Evolutionary conservation across 1,140 invertebrate species (phyloP).

Genomic region (Brachionus rubens): DNA sequence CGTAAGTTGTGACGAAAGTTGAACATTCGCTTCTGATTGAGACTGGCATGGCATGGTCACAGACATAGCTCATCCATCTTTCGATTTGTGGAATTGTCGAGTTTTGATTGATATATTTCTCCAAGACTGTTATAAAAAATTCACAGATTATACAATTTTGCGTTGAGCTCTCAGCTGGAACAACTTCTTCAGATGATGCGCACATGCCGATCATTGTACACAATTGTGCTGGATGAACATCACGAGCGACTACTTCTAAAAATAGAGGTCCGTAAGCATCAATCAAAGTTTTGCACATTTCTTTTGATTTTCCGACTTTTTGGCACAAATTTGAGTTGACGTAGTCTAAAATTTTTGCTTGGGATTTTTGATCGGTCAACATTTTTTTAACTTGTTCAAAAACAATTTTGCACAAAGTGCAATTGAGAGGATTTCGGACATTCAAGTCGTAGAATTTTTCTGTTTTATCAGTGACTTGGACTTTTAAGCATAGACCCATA

Average conservation of each 20-base stretch:
- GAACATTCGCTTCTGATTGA: conserved; percentile 18
- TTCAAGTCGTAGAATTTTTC: conserved; percentile 34
- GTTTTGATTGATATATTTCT: conserved; percentile 30
- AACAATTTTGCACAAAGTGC: conserved; percentile 30
- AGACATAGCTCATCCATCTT: conserved; percentile 19
- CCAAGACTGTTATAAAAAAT: conserved; percentile 26
- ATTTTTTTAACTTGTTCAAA: conserved; percentile 41
- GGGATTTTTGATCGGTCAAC: conserved; percentile 19
- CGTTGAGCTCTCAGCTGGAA: not conserved
- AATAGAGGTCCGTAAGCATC: conserved; percentile 27
- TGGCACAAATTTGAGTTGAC: conserved; percentile 26
- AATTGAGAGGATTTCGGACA: conserved; percentile 13
- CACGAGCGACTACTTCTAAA: conserved; percentile 24
- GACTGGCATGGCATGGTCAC: conserved; percentile 20
- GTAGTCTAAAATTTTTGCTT: conserved; percentile 21
- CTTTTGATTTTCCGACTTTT: conserved; percentile 19
- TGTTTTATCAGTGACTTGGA: not conserved
- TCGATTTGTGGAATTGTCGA: conserved; percentile 26
- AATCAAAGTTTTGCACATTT: conserved; percentile 40
- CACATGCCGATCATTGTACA: conserved; percentile 38
- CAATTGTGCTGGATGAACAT: conserved; percentile 35
- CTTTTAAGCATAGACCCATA: conserved; percentile 33
- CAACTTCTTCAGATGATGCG: not conserved
- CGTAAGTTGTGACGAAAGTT: conserved; percentile 19
- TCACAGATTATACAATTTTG: conserved; percentile 34